These are phyloP conservation scores for Ophion slaviceki DNA, from an alignment of 2,888 invertebrate genomes.

Conservation along the genomic window DNA sequence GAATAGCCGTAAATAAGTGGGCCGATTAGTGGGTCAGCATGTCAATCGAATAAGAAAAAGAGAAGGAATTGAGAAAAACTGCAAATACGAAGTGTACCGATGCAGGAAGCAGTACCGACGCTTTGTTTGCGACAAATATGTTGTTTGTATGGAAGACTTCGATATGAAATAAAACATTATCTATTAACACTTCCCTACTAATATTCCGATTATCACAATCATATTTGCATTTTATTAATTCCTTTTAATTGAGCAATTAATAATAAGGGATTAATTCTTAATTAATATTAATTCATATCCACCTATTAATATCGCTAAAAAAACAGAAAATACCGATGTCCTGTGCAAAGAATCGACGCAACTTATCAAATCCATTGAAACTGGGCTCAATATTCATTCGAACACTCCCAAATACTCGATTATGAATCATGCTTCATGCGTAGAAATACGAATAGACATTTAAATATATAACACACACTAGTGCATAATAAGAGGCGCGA, in stretches of 20 bases:
- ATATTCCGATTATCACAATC: not conserved
- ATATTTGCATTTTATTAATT: no score
- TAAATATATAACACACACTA: not conserved
- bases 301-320: no score
- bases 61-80: slow-evolving; percentile 16
- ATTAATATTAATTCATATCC: no score
- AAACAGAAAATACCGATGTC: not conserved
- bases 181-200: not conserved
- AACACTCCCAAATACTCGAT: not conserved
- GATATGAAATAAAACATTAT: not conserved
- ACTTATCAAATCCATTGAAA: not conserved
- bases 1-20: slow-evolving; percentile 19
- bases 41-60: slow-evolving; percentile 38
- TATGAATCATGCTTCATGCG: not conserved
- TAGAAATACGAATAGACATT: not conserved
- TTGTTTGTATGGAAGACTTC: not conserved
- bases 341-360: no score
- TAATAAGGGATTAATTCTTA: no score
- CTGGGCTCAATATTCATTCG: not conserved
- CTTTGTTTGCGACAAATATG: not conserved
- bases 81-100: slow-evolving; percentile 3
- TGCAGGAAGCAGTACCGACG: not conserved
- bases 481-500: not conserved
- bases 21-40: slow-evolving; percentile 54
- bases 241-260: no score